Percentiles rank a stretch among this genome's conserved stretches.
These are phyloP conservation scores for Masticophis lateralis DNA, from an alignment of 2,797 vertebrate genomes.

Conservation along the genomic window DNA sequence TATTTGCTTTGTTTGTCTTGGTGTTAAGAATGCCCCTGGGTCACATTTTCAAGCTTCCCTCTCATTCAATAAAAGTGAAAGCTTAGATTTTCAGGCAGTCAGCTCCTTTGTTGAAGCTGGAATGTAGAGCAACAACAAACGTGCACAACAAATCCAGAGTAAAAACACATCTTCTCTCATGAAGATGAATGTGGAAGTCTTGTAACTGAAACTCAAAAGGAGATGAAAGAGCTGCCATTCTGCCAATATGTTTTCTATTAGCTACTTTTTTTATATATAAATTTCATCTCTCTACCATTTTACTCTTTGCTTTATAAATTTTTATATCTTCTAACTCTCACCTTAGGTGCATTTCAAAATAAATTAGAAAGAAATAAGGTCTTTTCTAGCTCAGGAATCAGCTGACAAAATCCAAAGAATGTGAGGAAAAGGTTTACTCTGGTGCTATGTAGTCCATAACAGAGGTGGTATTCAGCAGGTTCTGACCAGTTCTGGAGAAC, in stretches of 20 bases:
- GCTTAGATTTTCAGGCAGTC: not conserved
- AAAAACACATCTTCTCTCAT: not conserved
- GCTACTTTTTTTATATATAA: not conserved
- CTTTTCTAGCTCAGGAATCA: not conserved
- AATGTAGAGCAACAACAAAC: not conserved
- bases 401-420: not conserved
- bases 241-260: not conserved
- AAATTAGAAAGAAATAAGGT: not conserved
- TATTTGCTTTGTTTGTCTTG: conserved; percentile 28
- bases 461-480: too few species aligned
- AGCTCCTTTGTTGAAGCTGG: not conserved
- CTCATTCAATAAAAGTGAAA: conserved; percentile 10
- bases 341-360: conserved; percentile 5
- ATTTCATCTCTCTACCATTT: not conserved
- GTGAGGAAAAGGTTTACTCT: not conserved
- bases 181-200: not conserved
- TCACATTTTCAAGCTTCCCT: conserved; percentile 9
- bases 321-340: not conserved
- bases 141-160: not conserved
- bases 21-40: conserved; percentile 20
- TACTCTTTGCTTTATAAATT: not conserved
- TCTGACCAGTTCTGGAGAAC: too few species aligned
- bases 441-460: not conserved
- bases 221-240: not conserved
- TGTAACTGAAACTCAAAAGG: not conserved